Base-by-base conservation (phyloP, 2,797 vertebrate genomes). In the Nannoperca australis region DNA sequence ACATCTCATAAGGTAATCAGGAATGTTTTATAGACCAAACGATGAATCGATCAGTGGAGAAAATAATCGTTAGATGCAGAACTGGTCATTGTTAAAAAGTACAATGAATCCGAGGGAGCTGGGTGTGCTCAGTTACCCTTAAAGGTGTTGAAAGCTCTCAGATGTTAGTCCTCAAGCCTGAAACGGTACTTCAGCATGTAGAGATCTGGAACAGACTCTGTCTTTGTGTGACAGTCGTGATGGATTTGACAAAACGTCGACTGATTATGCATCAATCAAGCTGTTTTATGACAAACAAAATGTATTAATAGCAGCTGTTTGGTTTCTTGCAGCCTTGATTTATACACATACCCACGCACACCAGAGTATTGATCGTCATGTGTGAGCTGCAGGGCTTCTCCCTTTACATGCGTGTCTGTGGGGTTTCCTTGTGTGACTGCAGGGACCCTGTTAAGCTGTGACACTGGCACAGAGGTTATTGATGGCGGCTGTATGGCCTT, bases 381-480 rank as follows among this genome's bases (percentile, higher is more conserved):
- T 47, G 61, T 70, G 60, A 65, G 11, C 54, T 70, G 27, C 18
- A 38, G 68, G 40, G 34, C 18, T 22, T 70, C 53, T 70, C 24
- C n/a, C 6, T 14, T 65, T 34, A 75, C 59, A 40, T 38, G 38
- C 20, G 38, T 51, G 45, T 55, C 5, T 54, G 49, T 54, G 55
- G 42, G 62, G 44, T 34, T 56, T 71, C 34, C 11, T 27, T 27
- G 3, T 64, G n/a, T 0, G 9, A 59, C 44, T 47, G 53, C n/a
- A 62, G 14, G 24, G 60, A 42, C 20, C 42, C 20, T 27, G 30
- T 53, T 62, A 45, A 56, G 24, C 75, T 58, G 11, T 27, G 20
- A 60, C 40, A 27, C 54, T 15, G 50, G 12, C 69, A 22, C 51
- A 63, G 30, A 63, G 44, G 22, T 56, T 77, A 81, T 71, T 54